phyloP scores from a whole-genome alignment of 1,140 invertebrate genomes.

The Drosophila kurseongensis region DNA sequence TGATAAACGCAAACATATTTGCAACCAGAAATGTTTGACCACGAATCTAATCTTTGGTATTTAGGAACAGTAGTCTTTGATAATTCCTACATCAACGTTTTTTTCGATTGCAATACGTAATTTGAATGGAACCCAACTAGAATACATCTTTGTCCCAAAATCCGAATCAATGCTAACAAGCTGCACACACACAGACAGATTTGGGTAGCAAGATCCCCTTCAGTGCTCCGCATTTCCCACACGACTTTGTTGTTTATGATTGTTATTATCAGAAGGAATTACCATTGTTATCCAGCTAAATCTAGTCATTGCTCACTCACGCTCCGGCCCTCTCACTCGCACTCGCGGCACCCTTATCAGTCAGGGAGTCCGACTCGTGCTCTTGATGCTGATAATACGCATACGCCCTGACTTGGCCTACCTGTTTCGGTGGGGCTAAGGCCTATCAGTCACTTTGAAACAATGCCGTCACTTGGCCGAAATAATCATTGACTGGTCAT shows the following conservation, averaged over 20 bases:
- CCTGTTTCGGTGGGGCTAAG: conserved; percentile 16
- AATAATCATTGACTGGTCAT: conserved; percentile 57
- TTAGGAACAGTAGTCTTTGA: no score
- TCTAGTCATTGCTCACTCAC: conserved; percentile 74
- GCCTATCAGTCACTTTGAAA: conserved; percentile 55
- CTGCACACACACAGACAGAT: conserved; percentile 17
- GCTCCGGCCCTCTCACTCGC: conserved; percentile 19
- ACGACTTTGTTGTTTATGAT: conserved; percentile 62
- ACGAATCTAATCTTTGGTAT: no score
- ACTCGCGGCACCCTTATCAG: conserved; percentile 24
- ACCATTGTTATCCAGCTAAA: conserved; percentile 78
- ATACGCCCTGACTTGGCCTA: conserved; percentile 24
- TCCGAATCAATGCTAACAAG: conserved; percentile 26
- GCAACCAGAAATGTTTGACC: no score
- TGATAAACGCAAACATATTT: no score
- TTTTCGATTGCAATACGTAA: conserved; percentile 4
- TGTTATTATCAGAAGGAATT: conserved; percentile 78
- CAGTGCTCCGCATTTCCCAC: conserved; percentile 1
- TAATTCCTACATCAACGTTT: no score
- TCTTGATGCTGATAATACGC: conserved; percentile 59
- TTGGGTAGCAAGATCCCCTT: background rate
- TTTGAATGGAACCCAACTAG: conserved; percentile 2
- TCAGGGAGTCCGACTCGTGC: conserved; percentile 24
- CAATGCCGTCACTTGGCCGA: conserved; percentile 63
- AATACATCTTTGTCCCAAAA: conserved; percentile 7